phyloP scores from a whole-genome alignment of 2,888 invertebrate species.

The Morpho achilles region DNA sequence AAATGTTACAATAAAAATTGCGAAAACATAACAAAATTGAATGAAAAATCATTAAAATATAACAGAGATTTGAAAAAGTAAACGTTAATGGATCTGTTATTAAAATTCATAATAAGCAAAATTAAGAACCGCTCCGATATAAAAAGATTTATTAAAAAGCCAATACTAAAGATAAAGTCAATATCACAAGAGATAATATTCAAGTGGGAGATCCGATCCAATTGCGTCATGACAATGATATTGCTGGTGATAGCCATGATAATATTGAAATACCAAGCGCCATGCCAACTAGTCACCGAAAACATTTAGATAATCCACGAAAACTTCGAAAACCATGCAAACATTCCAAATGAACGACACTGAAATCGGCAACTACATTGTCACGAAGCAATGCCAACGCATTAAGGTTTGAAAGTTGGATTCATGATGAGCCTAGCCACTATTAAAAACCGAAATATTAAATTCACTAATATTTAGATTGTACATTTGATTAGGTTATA shows the following conservation, averaged over 20 bases:
- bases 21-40: conserved; percentile 3
- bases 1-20: neutral
- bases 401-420: conserved; percentile 35
- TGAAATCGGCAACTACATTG: conserved; percentile 76
- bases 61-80: conserved; percentile 4
- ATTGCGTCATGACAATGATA: conserved; percentile 79
- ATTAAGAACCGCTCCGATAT: conserved; percentile 1
- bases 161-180: conserved; percentile 1
- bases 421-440: conserved; percentile 38
- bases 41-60: neutral
- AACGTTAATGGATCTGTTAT: neutral
- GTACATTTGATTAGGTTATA: neutral
- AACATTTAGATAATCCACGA: conserved; percentile 41
- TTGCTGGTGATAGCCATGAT: conserved; percentile 76
- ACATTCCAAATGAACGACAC: conserved; percentile 71
- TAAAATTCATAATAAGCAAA: conserved; percentile 1
- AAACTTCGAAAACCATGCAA: conserved; percentile 61
- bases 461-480: no score
- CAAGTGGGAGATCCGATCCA: conserved; percentile 59
- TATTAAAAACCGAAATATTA: neutral
- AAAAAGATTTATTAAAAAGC: neutral
- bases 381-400: conserved; percentile 75
- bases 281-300: conserved; percentile 62
- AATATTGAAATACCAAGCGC: conserved; percentile 56
- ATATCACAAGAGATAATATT: conserved; percentile 13